Conservation (phyloP, 2,113 vertebrate species). For the Aegotheles bennettii region DNA sequence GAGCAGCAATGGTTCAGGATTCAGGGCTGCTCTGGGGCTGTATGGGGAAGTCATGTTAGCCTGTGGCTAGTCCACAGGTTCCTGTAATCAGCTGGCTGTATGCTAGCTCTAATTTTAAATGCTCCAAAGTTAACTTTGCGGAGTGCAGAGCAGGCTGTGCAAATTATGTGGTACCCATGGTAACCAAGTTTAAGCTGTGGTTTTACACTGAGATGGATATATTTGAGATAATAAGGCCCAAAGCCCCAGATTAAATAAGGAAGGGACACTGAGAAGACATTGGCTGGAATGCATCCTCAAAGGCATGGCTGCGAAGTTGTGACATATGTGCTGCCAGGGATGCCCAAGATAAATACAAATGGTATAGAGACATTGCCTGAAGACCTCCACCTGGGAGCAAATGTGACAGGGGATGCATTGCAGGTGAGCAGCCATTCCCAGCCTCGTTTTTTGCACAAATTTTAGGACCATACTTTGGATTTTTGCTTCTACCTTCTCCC, state of each 20-base stretch:
- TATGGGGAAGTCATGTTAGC: neutral
- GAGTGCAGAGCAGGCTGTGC: neutral
- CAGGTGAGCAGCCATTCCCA: neutral
- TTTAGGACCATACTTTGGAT: neutral
- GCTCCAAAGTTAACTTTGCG: neutral
- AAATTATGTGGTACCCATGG: neutral
- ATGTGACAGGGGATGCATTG: neutral
- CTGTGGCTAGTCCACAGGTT: neutral
- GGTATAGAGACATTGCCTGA: neutral
- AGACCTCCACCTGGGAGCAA: neutral
- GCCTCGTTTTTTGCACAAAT: neutral
- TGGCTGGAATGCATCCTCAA: neutral
- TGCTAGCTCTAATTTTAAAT: neutral
- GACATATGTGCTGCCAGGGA: neutral
- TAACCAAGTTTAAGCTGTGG: neutral
- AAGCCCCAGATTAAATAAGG: neutral
- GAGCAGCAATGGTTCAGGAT: neutral
- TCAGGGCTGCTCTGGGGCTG: neutral
- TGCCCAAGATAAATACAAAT: neutral
- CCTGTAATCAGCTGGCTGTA: neutral
- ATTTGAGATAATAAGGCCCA: neutral
- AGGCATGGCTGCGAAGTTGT: rapidly evolving
- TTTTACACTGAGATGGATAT: neutral
- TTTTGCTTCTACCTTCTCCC: neutral
- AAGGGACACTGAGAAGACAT: neutral